phyloP scores from a whole-genome alignment of 1,140 invertebrate species.

The Caenorhabditis briggsae region DNA sequence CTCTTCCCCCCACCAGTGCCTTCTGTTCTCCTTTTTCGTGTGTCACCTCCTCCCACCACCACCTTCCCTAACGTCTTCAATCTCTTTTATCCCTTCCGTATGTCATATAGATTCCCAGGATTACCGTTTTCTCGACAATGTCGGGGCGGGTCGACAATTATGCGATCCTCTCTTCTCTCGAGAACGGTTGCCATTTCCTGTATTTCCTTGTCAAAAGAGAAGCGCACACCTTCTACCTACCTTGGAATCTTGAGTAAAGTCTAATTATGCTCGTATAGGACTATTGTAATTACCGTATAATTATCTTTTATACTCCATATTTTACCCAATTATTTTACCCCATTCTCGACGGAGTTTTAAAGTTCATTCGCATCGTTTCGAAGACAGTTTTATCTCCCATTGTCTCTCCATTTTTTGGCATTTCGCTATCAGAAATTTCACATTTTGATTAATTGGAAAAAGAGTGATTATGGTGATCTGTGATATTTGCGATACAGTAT shows the following conservation, averaged over 20 bases:
- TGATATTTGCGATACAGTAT: no score
- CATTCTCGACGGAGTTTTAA: no score
- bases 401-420: no score
- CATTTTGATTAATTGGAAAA: no score
- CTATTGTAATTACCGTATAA: slow-evolving; percentile 37
- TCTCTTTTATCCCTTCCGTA: slow-evolving; percentile 42
- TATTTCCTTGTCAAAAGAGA: slow-evolving; percentile 6
- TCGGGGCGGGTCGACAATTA: slow-evolving; percentile 35
- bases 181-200: not conserved
- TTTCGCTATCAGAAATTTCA: no score
- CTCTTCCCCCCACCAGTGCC: not conserved
- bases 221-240: slow-evolving; percentile 4
- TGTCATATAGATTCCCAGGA: slow-evolving; percentile 52
- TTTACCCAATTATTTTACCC: not conserved
- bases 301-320: slow-evolving; percentile 24
- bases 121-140: slow-evolving; percentile 19
- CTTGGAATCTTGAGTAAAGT: no score
- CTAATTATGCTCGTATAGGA: slow-evolving; percentile 47
- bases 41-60: not conserved
- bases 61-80: slow-evolving; percentile 27
- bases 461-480: no score
- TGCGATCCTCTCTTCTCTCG: slow-evolving; percentile 33
- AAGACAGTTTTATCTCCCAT: no score
- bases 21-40: not conserved
- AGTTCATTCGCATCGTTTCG: no score